These are phyloP conservation scores for Bombus soroeensis DNA, from an alignment of 1,140 invertebrate species.

Conservation along the genomic window DNA sequence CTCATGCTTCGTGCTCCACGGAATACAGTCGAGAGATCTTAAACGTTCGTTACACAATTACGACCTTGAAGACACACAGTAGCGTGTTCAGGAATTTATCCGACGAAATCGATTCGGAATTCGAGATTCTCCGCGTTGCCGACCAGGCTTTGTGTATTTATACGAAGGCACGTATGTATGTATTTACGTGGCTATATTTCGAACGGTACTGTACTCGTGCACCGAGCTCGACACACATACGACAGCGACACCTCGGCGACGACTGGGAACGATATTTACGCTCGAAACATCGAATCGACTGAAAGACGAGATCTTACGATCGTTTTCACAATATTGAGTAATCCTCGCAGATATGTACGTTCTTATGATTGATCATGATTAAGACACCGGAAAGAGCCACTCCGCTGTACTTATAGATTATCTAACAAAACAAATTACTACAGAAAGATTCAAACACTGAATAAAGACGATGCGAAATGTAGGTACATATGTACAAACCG, in stretches of 20 bases:
- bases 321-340: slow-evolving; percentile 16
- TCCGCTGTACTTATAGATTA: background rate
- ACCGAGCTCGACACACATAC: background rate
- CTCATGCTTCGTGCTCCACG: background rate
- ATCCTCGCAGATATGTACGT: background rate
- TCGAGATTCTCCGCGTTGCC: background rate
- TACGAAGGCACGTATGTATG: background rate
- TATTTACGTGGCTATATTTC: slow-evolving; percentile 6
- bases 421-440: background rate
- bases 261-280: background rate
- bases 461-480: background rate
- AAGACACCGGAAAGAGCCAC: slow-evolving; percentile 15
- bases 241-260: slow-evolving; percentile 10
- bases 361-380: background rate
- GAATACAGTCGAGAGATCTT: background rate
- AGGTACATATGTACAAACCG: background rate
- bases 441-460: background rate
- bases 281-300: background rate
- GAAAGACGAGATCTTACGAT: background rate
- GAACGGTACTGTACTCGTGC: background rate
- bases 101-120: slow-evolving; percentile 27
- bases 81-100: slow-evolving; percentile 6
- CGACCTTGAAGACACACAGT: slow-evolving; percentile 47
- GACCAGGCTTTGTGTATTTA: background rate
- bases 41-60: slow-evolving; percentile 55